These are phyloP conservation scores for Galago senegalensis DNA, from an alignment of 2,797 vertebrate species.

Conservation along the genomic window DNA sequence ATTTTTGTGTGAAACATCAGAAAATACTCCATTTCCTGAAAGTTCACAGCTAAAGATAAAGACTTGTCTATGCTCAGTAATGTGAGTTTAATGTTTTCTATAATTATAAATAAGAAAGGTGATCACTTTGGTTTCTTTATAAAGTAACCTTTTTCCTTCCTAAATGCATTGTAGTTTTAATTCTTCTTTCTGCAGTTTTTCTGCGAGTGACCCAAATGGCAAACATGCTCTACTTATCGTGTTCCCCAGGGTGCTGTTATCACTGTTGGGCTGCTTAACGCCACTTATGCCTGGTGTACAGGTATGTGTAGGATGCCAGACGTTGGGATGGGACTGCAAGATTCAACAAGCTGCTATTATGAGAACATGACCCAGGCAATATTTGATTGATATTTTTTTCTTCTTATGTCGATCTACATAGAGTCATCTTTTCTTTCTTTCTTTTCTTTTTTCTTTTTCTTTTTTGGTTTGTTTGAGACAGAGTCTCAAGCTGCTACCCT, in stretches of 20 bases:
- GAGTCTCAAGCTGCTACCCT: no score
- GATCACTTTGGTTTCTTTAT: conserved; percentile 37
- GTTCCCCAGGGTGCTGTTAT: conserved; percentile 39
- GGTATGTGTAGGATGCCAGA: conserved; percentile 12
- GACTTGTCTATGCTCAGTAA: background rate
- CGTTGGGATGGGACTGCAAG: background rate
- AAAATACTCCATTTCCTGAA: conserved; percentile 50
- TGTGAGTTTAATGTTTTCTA: conserved; percentile 1
- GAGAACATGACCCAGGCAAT: background rate
- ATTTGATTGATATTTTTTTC: background rate
- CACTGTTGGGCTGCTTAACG: conserved; percentile 25
- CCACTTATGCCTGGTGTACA: conserved; percentile 46
- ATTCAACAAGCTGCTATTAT: conserved; percentile 9
- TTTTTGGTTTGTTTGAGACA: no score
- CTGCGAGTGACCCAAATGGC: conserved; percentile 34
- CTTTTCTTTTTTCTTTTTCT: no score
- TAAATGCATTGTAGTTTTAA: conserved; percentile 31
- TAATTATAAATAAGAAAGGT: conserved; percentile 10
- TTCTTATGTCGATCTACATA: conserved; percentile 31
- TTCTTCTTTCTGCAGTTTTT: conserved; percentile 60
- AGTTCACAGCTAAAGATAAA: conserved; percentile 5
- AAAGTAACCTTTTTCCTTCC: background rate
- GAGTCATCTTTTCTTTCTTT: conserved; percentile 1
- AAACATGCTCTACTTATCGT: conserved; percentile 48
- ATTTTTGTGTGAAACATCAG: background rate